A percentile compares a stretch with the other conserved stretches of the same genome.
Evolutionary conservation across 2,797 vertebrate species (phyloP).

Genomic region (Phaenicophaeus curvirostris): DNA sequence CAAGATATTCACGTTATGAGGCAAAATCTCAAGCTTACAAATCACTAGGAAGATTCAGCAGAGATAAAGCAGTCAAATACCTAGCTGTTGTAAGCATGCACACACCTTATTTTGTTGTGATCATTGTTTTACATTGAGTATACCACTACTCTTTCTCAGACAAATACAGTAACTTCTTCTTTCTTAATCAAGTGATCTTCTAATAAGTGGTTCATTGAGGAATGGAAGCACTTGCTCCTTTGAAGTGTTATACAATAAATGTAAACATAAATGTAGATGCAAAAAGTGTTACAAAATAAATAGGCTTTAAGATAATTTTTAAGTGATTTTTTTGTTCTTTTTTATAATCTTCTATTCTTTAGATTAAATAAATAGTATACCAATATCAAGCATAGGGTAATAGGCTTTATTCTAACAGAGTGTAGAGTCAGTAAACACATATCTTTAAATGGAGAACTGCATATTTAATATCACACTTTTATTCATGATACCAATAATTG

Average conservation of each 20-base stretch:
- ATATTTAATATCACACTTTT: neutral
- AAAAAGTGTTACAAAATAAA: neutral
- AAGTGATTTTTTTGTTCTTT: neutral
- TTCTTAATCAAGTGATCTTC: neutral
- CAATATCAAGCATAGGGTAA: neutral
- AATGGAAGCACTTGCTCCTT: neutral
- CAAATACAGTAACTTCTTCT: neutral
- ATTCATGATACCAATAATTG: neutral
- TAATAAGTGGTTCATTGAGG: neutral
- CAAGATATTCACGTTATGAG: neutral
- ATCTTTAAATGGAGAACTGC: neutral
- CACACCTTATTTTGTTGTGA: neutral
- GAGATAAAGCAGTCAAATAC: neutral
- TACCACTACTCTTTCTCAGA: neutral
- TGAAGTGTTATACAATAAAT: neutral
- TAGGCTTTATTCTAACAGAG: neutral
- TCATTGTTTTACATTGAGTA: neutral
- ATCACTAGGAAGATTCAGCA: neutral
- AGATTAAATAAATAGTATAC: neutral
- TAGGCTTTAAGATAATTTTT: neutral
- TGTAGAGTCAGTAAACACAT: neutral
- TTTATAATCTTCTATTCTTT: neutral
- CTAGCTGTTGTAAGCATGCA: neutral
- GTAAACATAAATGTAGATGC: neutral
- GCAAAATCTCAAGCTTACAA: neutral